A percentile compares a stretch with the other conserved stretches of the same genome.
Evolutionary conservation across 2,797 vertebrate genomes (phyloP).

Genomic region (Enteromius fasciolatus): DNA sequence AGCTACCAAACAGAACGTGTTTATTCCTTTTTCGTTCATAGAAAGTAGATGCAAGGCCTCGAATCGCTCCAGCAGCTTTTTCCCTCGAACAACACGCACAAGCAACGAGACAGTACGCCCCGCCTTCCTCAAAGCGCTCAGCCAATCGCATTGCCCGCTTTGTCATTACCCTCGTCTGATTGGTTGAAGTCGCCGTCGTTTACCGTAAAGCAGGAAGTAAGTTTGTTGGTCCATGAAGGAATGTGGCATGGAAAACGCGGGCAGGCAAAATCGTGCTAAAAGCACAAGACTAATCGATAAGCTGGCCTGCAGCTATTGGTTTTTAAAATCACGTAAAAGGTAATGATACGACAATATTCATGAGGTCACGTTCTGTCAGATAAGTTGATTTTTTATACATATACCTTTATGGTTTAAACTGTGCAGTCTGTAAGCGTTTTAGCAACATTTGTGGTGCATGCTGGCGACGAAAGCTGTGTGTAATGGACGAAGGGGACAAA

Average conservation of each 20-base stretch:
- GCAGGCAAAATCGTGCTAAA: slow-evolving; percentile 18
- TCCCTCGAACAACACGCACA: slow-evolving; percentile 52
- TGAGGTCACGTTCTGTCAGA: not conserved
- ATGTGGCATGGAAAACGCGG: slow-evolving; percentile 34
- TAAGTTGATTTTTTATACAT: not conserved
- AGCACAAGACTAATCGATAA: slow-evolving; percentile 5
- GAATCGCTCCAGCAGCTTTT: slow-evolving; percentile 49
- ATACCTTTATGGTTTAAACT: not conserved
- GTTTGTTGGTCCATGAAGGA: not conserved
- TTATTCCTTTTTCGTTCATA: slow-evolving; percentile 52
- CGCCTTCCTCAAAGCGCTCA: slow-evolving; percentile 27
- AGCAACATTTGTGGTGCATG: not conserved
- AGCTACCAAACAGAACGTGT: slow-evolving; percentile 39
- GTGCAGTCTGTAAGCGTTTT: not conserved
- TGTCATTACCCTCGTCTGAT: slow-evolving; percentile 4
- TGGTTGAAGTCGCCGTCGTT: slow-evolving; percentile 37
- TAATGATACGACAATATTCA: not conserved
- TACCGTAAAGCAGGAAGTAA: not conserved
- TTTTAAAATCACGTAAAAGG: slow-evolving; percentile 14
- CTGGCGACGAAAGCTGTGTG: not conserved
- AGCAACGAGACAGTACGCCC: slow-evolving; percentile 23
- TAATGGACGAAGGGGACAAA: slow-evolving; percentile 29
- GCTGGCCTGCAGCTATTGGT: not conserved
- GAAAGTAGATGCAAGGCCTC: slow-evolving; percentile 60
- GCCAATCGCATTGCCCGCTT: slow-evolving; percentile 48